Percentiles rank a stretch among this genome's conserved stretches.
These are phyloP conservation scores for Lepidochrysops patricia DNA, from an alignment of 2,888 invertebrate genomes.

Conservation along the genomic window DNA sequence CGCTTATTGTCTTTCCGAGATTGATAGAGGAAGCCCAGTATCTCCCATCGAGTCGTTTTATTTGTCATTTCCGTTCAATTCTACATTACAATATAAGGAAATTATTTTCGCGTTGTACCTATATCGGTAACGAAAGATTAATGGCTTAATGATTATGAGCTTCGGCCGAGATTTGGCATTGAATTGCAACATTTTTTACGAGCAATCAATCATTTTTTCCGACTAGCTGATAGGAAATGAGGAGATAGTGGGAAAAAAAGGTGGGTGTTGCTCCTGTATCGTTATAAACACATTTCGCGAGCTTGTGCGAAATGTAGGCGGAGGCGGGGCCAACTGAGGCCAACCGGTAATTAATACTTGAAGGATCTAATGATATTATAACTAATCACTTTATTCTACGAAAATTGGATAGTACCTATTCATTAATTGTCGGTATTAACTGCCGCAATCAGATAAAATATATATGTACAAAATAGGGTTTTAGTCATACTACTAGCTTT, in stretches of 20 bases:
- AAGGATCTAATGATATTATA: constrained; percentile 26
- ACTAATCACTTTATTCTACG: constrained; percentile 12
- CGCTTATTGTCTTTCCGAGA: constrained; percentile 49
- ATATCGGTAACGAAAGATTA: constrained; percentile 38
- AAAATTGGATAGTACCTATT: constrained; percentile 24
- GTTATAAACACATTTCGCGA: constrained; percentile 65
- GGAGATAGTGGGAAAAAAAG: constrained; percentile 23
- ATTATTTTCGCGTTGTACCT: constrained; percentile 22
- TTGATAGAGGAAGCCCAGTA: constrained; percentile 61
- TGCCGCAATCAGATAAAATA: too few species aligned
- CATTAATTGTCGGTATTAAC: background rate
- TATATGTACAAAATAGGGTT: too few species aligned
- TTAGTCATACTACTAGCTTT: too few species aligned
- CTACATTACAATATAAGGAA: constrained; percentile 30
- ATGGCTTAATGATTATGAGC: constrained; percentile 51
- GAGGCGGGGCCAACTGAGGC: constrained; percentile 22
- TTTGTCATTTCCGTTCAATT: constrained; percentile 55
- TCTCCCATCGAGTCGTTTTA: constrained; percentile 43
- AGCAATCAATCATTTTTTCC: constrained; percentile 49
- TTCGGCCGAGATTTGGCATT: constrained; percentile 28
- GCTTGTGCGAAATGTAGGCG: constrained; percentile 56
- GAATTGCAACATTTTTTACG: constrained; percentile 35
- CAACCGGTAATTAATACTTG: constrained; percentile 10
- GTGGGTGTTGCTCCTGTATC: constrained; percentile 54
- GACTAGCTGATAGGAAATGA: constrained; percentile 51